Percentiles rank a stretch among this genome's conserved stretches.
Evolutionary conservation across 2,888 invertebrate species (phyloP).

Genomic region (Mayetiola destructor): DNA sequence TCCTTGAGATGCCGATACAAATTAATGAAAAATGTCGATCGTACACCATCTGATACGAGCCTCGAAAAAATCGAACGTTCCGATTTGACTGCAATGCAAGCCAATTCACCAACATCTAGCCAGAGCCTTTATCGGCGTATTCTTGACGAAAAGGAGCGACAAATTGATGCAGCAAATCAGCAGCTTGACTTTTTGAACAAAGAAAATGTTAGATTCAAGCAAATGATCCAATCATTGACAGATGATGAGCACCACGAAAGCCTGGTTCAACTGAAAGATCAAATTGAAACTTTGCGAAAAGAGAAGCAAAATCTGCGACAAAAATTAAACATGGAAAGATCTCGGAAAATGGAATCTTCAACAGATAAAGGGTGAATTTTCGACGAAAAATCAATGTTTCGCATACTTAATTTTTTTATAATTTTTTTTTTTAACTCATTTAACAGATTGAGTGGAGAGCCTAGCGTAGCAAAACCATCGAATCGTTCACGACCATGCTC

Average conservation of each 20-base stretch:
- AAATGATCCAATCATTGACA: conserved; percentile 50
- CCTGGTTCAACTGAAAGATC: conserved; percentile 31
- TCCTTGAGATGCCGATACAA: conserved; percentile 58
- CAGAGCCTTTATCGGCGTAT: conserved; percentile 51
- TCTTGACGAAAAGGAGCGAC: conserved; percentile 54
- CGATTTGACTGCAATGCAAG: conserved; percentile 41
- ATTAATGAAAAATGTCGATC: conserved; percentile 60
- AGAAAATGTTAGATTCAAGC: conserved; percentile 51
- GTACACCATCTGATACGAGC: conserved; percentile 62
- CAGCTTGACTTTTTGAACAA: conserved; percentile 44
- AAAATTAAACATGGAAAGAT: conserved; percentile 34
- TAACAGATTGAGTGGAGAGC: neutral
- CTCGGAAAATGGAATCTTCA: conserved; percentile 37
- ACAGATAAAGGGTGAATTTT: conserved; percentile 19
- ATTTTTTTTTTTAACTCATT: conserved; percentile 12
- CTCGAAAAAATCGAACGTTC: conserved; percentile 59
- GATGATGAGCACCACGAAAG: conserved; percentile 47
- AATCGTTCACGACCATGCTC: conserved; percentile 2
- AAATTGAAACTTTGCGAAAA: conserved; percentile 37
- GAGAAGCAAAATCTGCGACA: conserved; percentile 37
- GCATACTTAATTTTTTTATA: neutral
- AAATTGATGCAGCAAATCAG: conserved; percentile 49
- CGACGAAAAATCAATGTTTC: neutral
- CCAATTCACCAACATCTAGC: conserved; percentile 21
- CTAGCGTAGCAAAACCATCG: neutral